phyloP scores from a whole-genome alignment of 2,888 invertebrate genomes.

The Pyralis farinalis region DNA sequence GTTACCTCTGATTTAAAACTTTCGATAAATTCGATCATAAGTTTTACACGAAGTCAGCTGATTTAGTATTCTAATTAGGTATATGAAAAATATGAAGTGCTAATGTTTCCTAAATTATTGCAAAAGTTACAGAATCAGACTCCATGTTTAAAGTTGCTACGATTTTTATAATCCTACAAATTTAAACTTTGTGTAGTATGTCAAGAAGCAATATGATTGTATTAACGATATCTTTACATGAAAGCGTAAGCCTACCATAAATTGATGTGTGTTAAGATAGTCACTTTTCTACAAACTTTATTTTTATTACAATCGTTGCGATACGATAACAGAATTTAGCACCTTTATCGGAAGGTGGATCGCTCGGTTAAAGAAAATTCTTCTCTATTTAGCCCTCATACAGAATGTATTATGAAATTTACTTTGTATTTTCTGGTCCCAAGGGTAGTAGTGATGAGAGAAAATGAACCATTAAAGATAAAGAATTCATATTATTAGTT shows the following conservation, averaged over 20 bases:
- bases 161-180: too few species aligned
- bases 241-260: too few species aligned
- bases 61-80: conserved; percentile 10
- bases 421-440: conserved; percentile 50
- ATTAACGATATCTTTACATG: not conserved
- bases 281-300: conserved; percentile 30
- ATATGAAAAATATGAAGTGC: conserved; percentile 4
- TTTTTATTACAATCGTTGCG: conserved; percentile 41
- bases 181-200: too few species aligned
- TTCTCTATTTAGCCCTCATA: conserved; percentile 25
- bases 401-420: conserved; percentile 44
- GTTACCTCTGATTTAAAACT: not conserved
- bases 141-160: too few species aligned
- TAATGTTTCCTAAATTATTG: conserved; percentile 6
- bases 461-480: conserved; percentile 50
- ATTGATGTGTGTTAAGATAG: not conserved
- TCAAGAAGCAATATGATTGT: too few species aligned
- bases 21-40: conserved; percentile 1
- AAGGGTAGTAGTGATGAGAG: conserved; percentile 41
- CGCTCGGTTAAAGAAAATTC: conserved; percentile 35
- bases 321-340: conserved; percentile 56
- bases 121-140: too few species aligned
- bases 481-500: conserved; percentile 41
- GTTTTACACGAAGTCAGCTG: not conserved
- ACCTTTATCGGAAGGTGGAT: conserved; percentile 46